Conservation (phyloP, 53 echinoderm and acorn worm genomes). For the Arbacia lixula region DNA sequence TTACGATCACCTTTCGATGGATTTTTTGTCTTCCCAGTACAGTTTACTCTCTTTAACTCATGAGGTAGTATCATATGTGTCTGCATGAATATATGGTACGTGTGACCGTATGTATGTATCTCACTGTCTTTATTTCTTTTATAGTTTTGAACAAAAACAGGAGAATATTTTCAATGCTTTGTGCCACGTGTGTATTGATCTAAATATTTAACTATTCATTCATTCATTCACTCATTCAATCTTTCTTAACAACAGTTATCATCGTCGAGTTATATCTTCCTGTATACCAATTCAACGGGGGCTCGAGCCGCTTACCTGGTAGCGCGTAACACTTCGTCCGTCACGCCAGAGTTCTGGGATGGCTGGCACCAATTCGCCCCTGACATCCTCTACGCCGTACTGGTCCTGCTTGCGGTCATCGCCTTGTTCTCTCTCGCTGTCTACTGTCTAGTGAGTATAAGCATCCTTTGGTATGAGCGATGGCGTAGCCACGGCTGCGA, state of each 20-base stretch:
- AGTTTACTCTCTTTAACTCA: no score
- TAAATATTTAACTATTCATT: neutral
- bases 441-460: constrained; percentile 41
- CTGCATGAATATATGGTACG: neutral
- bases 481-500: no score
- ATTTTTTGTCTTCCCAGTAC: no score
- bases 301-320: constrained; percentile 4
- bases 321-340: constrained; percentile 8
- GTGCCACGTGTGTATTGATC: neutral
- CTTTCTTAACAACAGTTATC: neutral
- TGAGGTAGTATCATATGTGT: neutral
- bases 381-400: constrained; percentile 20
- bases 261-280: constrained; percentile 11
- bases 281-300: constrained; percentile 24
- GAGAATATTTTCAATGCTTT: neutral
- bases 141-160: neutral
- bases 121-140: no score
- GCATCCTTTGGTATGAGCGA: no score
- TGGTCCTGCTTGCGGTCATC: constrained; percentile 1
- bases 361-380: constrained; percentile 43
- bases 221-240: neutral
- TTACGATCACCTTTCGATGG: no score
- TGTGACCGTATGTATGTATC: no score
- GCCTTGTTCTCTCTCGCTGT: constrained; percentile 15
- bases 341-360: constrained; percentile 26